These are phyloP conservation scores for Adoxophyes honmai DNA, from an alignment of 1,140 invertebrate genomes.

Conservation along the genomic window DNA sequence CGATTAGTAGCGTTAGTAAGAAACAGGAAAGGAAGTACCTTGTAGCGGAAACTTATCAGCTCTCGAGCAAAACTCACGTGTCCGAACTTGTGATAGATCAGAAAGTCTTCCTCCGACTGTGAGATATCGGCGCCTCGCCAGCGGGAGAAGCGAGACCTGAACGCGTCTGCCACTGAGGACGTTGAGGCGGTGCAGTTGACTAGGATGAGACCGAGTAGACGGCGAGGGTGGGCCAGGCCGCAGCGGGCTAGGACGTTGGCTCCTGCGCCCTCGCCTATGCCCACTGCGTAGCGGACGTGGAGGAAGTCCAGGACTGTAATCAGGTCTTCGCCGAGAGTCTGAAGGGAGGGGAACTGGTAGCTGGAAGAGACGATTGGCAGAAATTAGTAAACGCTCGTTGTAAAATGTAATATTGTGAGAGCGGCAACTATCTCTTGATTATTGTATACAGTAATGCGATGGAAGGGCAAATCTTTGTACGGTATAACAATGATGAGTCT, in stretches of 20 bases:
- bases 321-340: slow-evolving; percentile 90
- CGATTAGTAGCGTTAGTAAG: slow-evolving; percentile 37
- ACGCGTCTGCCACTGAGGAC: slow-evolving; percentile 91
- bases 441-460: no score
- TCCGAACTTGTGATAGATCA: slow-evolving; percentile 94
- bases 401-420: no score
- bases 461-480: no score
- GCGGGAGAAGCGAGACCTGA: slow-evolving; percentile 90
- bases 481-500: no score
- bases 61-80: slow-evolving; percentile 83
- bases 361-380: slow-evolving; percentile 63
- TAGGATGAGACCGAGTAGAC: slow-evolving; percentile 86
- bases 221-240: slow-evolving; percentile 86
- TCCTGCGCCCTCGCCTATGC: slow-evolving; percentile 92
- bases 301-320: slow-evolving; percentile 89
- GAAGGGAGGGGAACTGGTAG: slow-evolving; percentile 89
- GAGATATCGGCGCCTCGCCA: slow-evolving; percentile 86
- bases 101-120: slow-evolving; percentile 88
- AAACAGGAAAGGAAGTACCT: slow-evolving; percentile 52
- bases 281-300: slow-evolving; percentile 87
- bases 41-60: slow-evolving; percentile 46
- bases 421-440: no score
- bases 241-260: slow-evolving; percentile 93
- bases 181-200: slow-evolving; percentile 94
- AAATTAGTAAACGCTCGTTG: no score